phyloP scores from a whole-genome alignment of 1,140 invertebrate species.

The Diabrotica virgifera region DNA sequence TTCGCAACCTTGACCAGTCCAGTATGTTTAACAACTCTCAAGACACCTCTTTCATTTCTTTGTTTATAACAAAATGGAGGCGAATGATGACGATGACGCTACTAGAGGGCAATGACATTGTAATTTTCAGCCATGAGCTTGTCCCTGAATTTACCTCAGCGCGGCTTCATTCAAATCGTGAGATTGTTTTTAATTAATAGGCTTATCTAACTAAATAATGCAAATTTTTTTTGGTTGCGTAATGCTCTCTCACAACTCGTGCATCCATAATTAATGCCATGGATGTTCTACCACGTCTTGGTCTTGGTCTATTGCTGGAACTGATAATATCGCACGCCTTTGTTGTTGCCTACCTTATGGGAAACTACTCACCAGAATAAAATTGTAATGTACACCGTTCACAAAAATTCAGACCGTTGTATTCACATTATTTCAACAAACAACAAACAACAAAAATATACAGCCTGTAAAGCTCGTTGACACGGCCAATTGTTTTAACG shows the following conservation, averaged over 20 bases:
- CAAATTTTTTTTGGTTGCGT: constrained; percentile 16
- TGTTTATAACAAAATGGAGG: constrained; percentile 13
- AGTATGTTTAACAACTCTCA: background rate
- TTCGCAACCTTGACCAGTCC: constrained; percentile 1
- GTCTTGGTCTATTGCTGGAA: too few relatives aligned
- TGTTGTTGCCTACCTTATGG: too few relatives aligned
- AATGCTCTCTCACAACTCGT: constrained; percentile 10
- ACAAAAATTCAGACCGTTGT: too few relatives aligned
- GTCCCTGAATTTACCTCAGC: constrained; percentile 6
- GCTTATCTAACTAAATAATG: constrained; percentile 13
- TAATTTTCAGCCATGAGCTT: constrained; percentile 12
- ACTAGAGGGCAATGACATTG: constrained; percentile 9
- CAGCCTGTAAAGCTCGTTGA: too few relatives aligned
- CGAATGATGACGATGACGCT: constrained; percentile 15
- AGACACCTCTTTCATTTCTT: constrained; percentile 5
- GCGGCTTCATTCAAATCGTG: constrained; percentile 11
- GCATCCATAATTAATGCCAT: constrained; percentile 9
- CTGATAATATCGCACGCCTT: too few relatives aligned
- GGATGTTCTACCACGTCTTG: background rate
- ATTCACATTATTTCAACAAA: too few relatives aligned
- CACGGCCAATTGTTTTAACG: too few relatives aligned
- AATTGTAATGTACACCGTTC: too few relatives aligned
- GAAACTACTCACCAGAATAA: too few relatives aligned
- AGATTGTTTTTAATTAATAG: constrained; percentile 14
- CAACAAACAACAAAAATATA: too few relatives aligned